Base-by-base conservation (phyloP, 2,113 vertebrate species). In the Chloropsis hardwickii region DNA sequence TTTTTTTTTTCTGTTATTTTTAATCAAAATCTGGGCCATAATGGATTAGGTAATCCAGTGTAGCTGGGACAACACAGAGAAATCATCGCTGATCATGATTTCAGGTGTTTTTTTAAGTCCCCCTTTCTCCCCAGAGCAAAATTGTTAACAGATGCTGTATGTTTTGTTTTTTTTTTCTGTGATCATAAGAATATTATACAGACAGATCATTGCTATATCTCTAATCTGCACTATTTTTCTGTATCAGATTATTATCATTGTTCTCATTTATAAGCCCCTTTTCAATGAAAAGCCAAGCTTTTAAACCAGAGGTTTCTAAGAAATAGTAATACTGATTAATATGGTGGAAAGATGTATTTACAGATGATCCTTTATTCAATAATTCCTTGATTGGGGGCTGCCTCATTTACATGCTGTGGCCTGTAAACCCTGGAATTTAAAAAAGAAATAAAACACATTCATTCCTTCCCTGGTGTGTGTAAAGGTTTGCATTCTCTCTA, bases 321-420 rank as follows among this genome's bases (percentile, higher is more conserved):
- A 98, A 98, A 96, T 45, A 72, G 53, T 92, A 96, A 91, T 83
- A 56, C 71, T 91, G 95, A 98, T 97, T 98, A 97, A 97, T 97
- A 91, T 40, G 71, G 66, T 61, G 51, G 60, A 81, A 90, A 74
- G 80, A 92, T 82, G 48, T 85, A 88, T 95, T 97, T 97, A 89
- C 31, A 93, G 86, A 76, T 81, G 61, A 97, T 93, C 95, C 94
- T 93, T 95, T 97, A 92, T 94, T 97, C 92, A 97, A 92, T 93
- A 72, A 0, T 64, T 60, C 23, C 65, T 70, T 91, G 47, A 33
- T 61, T 78, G 24, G 29, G 42, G 23, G 19, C 54, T 70, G 24
- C 35, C 51, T 83, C 20, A 23, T 77, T 40, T 69, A 18, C 14
- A 11, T 81, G 22, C 37, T 62, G 28, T 67, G 60, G 5, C 21